Evolutionary conservation across 2,113 vertebrate species (phyloP), one percentile per base, ranked within the genome.

Genomic region (Alligator mississippiensis): DNA sequence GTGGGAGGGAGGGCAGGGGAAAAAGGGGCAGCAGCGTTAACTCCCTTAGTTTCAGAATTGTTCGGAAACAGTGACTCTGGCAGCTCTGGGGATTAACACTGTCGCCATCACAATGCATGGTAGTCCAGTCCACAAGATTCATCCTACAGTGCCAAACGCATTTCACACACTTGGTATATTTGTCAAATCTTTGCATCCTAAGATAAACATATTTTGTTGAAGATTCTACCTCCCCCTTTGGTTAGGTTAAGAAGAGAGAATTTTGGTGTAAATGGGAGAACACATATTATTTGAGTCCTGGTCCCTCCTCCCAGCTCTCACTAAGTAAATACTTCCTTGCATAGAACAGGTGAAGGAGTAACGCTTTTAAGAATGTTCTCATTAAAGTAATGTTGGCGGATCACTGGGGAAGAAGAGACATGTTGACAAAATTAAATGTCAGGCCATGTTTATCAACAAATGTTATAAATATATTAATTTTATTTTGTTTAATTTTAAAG

Each of bases 391-490:
- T 80, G 10, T 24, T 68, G 25, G 1, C 70, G 24, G 84, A 93
- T 84, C 13, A 3, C 9, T 28, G 47, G 64, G 61, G 30, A 18
- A 30, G 27, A 15, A 55, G 9, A 57, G 22, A 54, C 59, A 77
- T 74, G 4, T 88, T 83, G 21, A 4, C 63, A 90, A 64, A 63
- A 80, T 88, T 62, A 59, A 82, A 16, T 60, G 62, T 94, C 82
- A 79, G 47, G 27, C 30, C 4, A 1, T 28, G 77, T 68, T 47
- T 25, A 13, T 34, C 58, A 15, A 81, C 78, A 58, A 81, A 28
- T 54, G 9, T 25, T 54, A 8, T 4, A 85, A 34, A 74, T 4
- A 54, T 60, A 76, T 7, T 0, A 0, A 74, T 47, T 72, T 72
- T 47, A 22, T 38, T 61, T 5, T 87, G 6, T 66, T 90, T 63